phyloP scores from a whole-genome alignment of 1,140 invertebrate species.

The Bombus picipes region DNA sequence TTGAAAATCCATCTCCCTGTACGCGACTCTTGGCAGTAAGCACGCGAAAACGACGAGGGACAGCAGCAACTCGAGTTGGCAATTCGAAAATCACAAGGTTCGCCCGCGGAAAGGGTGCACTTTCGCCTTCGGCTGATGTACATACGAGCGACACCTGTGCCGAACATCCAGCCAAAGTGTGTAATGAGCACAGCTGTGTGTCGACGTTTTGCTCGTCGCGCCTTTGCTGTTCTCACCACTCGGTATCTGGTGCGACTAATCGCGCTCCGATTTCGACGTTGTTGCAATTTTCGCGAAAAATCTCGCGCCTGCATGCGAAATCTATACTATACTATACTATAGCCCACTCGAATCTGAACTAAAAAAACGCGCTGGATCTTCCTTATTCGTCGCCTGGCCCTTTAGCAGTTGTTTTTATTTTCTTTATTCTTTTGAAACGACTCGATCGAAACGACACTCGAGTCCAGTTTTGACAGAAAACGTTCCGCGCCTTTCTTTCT shows the following conservation, averaged over 20 bases:
- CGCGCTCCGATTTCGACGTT: conserved; percentile 5
- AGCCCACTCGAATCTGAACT: neutral
- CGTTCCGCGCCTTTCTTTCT: too few relatives aligned
- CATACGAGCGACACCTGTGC: conserved; percentile 29
- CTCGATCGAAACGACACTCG: neutral
- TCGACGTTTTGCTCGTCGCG: neutral
- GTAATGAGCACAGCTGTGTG: conserved; percentile 19
- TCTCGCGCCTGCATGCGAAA: conserved; percentile 26
- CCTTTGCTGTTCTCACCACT: neutral
- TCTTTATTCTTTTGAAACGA: neutral
- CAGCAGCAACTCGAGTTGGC: neutral
- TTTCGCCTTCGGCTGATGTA: conserved; percentile 30
- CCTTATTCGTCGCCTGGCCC: rapidly evolving
- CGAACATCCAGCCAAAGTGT: neutral
- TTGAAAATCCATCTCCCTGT: neutral
- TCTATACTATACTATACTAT: conserved; percentile 45
- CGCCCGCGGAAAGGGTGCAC: neutral
- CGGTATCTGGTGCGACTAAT: neutral
- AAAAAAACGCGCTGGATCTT: too few relatives aligned
- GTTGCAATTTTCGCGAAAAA: neutral
- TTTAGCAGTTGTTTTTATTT: neutral
- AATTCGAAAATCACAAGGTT: conserved; percentile 47
- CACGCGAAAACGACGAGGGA: conserved; percentile 7
- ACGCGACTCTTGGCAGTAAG: neutral
- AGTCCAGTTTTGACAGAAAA: too few relatives aligned